Evolutionary conservation across 2,888 invertebrate species (phyloP).

Genomic region (Chloroclystis v-ata): DNA sequence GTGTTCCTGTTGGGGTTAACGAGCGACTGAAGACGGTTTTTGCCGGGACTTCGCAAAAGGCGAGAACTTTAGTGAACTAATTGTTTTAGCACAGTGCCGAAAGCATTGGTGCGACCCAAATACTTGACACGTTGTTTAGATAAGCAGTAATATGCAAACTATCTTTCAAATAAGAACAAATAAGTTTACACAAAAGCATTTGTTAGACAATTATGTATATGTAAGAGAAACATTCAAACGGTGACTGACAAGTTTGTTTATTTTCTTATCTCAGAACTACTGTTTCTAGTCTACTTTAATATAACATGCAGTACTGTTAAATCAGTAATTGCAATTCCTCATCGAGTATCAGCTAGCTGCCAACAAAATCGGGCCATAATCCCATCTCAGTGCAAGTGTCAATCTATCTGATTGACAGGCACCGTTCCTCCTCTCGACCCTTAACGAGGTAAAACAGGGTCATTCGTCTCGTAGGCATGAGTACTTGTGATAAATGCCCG

Average conservation of each 20-base stretch:
- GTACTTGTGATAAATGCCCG: slow-evolving; percentile 30
- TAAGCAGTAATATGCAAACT: no score
- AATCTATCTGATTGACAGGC: slow-evolving; percentile 20
- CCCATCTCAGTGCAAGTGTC: slow-evolving; percentile 17
- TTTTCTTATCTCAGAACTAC: no score
- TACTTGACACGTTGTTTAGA: background rate
- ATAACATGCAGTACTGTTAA: background rate
- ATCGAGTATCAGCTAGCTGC: slow-evolving; percentile 1
- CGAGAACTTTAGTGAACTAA: slow-evolving; percentile 3
- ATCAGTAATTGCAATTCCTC: slow-evolving; percentile 1
- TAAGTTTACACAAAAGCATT: no score
- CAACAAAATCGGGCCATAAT: slow-evolving; percentile 15
- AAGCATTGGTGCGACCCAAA: slow-evolving; percentile 4
- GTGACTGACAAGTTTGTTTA: no score
- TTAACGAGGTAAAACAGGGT: slow-evolving; percentile 33
- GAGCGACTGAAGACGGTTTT: slow-evolving; percentile 41
- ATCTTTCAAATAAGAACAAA: no score
- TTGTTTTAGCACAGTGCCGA: slow-evolving; percentile 8
- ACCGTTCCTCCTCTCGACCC: slow-evolving; percentile 30
- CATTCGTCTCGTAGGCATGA: slow-evolving; percentile 29
- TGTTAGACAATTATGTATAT: no score
- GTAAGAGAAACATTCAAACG: no score
- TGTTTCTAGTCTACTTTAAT: no score
- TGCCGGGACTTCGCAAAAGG: slow-evolving; percentile 16
- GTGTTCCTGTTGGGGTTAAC: slow-evolving; percentile 59